These are phyloP conservation scores for Chrysomela aeneicollis DNA, from an alignment of 2,888 invertebrate genomes.

Conservation along the genomic window DNA sequence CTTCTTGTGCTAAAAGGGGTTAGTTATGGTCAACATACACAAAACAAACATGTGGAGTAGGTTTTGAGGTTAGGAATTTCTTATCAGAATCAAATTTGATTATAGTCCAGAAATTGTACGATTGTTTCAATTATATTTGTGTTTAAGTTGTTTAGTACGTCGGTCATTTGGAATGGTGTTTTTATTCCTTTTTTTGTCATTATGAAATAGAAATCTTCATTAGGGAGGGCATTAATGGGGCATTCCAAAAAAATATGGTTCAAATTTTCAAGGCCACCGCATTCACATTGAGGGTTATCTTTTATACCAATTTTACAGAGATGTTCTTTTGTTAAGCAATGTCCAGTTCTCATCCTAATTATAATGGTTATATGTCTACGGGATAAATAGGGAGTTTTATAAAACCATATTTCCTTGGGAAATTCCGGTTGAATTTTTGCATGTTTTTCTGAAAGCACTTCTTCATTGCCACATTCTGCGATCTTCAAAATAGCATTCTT, in stretches of 20 bases:
- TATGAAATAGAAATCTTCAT: background rate
- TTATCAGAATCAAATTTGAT: too few relatives aligned
- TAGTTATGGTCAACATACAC: too few relatives aligned
- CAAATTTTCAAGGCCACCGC: background rate
- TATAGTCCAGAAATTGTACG: background rate
- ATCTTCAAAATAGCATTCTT: too few relatives aligned
- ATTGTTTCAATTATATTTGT: conserved; percentile 4
- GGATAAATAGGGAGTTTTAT: background rate
- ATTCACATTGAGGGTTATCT: background rate
- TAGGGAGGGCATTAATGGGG: background rate
- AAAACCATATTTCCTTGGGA: background rate
- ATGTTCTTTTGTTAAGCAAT: conserved; percentile 14
- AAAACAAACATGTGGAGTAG: too few relatives aligned
- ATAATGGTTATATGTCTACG: conserved; percentile 23
- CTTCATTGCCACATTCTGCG: too few relatives aligned
- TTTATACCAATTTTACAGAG: background rate
- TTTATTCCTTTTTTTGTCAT: background rate
- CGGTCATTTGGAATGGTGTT: background rate
- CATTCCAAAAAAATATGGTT: conserved; percentile 8
- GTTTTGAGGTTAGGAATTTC: too few relatives aligned
- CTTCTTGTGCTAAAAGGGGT: too few relatives aligned
- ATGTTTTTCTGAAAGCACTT: background rate
- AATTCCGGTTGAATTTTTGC: background rate
- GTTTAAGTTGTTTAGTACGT: background rate
- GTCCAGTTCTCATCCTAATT: conserved; percentile 23